Evolutionary conservation across 2,113 vertebrate genomes (phyloP).

Genomic region (Aspidoscelis tigris): DNA sequence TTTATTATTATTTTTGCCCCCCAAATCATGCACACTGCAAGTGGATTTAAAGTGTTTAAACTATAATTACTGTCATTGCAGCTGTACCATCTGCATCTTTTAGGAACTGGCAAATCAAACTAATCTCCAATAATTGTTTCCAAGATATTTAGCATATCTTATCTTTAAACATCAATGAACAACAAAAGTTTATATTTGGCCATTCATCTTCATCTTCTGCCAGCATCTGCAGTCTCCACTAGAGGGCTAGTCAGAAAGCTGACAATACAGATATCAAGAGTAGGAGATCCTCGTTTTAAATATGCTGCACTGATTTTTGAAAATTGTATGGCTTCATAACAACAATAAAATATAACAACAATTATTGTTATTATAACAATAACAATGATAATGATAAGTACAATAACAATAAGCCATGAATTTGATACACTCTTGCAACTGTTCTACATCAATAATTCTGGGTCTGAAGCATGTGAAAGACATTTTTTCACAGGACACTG

Average conservation of each 20-base stretch:
- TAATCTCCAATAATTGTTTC: conserved; percentile 74
- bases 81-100: conserved; percentile 66
- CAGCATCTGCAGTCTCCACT: conserved; percentile 5
- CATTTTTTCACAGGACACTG: conserved; percentile 49
- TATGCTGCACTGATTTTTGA: not conserved
- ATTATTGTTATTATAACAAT: no score
- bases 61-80: conserved; percentile 67
- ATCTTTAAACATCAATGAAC: conserved; percentile 68
- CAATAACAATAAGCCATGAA: no score
- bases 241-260: conserved; percentile 19
- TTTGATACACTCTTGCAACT: not conserved
- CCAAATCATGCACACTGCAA: conserved; percentile 49
- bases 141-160: conserved; percentile 64
- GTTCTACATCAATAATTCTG: conserved; percentile 39
- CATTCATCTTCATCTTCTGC: conserved; percentile 46
- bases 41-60: conserved; percentile 62
- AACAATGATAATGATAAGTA: no score
- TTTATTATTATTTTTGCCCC: conserved; percentile 9
- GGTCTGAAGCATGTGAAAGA: not conserved
- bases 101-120: conserved; percentile 63
- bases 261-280: conserved; percentile 4
- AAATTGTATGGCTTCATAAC: not conserved
- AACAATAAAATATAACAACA: no score
- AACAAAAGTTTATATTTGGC: conserved; percentile 69
- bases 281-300: not conserved